phyloP scores from a whole-genome alignment of 2,797 vertebrate genomes.

The Myotis vivesi region DNA sequence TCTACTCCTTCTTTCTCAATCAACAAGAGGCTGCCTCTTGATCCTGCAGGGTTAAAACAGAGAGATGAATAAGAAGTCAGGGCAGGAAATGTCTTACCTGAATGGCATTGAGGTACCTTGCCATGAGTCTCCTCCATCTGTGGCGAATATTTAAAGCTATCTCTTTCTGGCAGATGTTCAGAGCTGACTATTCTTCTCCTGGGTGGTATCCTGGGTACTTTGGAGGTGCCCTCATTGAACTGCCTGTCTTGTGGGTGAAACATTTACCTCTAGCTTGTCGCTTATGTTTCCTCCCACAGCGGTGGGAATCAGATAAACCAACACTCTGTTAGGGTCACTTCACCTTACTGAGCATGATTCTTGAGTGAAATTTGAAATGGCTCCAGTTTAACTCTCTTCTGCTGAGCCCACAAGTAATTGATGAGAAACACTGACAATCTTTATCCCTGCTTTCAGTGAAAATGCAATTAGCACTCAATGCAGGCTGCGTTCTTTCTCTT shows the following conservation, averaged over 20 bases:
- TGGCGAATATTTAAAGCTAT: slow-evolving; percentile 23
- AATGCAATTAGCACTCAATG: neutral
- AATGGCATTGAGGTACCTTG: neutral
- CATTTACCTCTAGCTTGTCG: neutral
- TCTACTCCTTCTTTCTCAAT: neutral
- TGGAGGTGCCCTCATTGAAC: neutral
- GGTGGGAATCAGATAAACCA: neutral
- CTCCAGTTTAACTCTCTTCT: neutral
- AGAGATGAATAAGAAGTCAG: neutral
- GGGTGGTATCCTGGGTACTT: neutral
- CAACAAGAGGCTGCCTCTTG: neutral
- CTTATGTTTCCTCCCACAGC: neutral
- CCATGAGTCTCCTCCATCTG: neutral
- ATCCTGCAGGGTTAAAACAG: neutral
- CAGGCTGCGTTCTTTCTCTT: neutral
- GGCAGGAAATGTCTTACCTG: slow-evolving; percentile 11
- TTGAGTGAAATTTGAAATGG: slow-evolving; percentile 7
- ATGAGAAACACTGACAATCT: slow-evolving; percentile 13
- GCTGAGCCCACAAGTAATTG: neutral
- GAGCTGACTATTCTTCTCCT: neutral
- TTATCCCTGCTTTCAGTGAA: neutral
- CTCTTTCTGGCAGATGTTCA: slow-evolving; percentile 11
- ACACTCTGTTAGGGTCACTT: neutral
- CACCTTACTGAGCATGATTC: neutral
- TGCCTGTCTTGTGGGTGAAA: neutral